Base-by-base conservation (phyloP, 2,113 vertebrate genomes). In the Tinamus guttatus region DNA sequence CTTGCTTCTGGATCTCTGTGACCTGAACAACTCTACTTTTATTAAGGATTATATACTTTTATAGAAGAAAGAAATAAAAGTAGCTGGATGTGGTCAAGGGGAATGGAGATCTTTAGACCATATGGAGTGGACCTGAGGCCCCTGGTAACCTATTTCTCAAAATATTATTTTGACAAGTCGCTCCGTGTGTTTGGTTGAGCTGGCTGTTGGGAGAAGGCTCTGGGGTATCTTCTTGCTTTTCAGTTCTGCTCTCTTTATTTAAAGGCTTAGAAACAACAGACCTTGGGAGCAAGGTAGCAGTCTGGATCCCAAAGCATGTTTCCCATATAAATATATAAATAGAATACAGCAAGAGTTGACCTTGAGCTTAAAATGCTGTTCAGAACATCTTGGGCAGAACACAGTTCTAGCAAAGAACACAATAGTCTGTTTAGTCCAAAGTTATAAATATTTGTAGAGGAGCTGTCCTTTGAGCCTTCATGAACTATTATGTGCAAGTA, bases 101-200 rank as follows among this genome's bases (percentile, higher is more conserved):
- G 54, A 9, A 45, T 91, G 52, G 73, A 89, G 80, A 93, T 90
- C 83, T 86, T 94, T 0, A 76, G 77, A 74, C 78, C 92, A 96
- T 88, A 86, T 81, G 77, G 78, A 87, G 60, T 70, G 74, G 85
- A 97, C 87, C 78, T 27, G 75, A 94, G 95, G 82, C 85, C 83
- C 54, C 59, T 68, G 78, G 80, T 91, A 97, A 92, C 90, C 81
- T 64, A 59, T 94, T 95, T 96, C 95, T 94, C 65, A 68, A 41
- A 69, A 83, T 40, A 90, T 84, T 93, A 45, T 94, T 96, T 77
- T 94, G 92, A 95, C 56, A 65, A 91, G 54, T 76, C 62, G 78
- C 75, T 96, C 92, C 67, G 27, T 94, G 87, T 81, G 80, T 90
- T 94, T 81, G 90, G 67, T 95, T 80, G 85, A 70, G 69, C 85